These are phyloP conservation scores for Ictalurus furcatus DNA, from an alignment of 2,113 vertebrate species.

Conservation along the genomic window DNA sequence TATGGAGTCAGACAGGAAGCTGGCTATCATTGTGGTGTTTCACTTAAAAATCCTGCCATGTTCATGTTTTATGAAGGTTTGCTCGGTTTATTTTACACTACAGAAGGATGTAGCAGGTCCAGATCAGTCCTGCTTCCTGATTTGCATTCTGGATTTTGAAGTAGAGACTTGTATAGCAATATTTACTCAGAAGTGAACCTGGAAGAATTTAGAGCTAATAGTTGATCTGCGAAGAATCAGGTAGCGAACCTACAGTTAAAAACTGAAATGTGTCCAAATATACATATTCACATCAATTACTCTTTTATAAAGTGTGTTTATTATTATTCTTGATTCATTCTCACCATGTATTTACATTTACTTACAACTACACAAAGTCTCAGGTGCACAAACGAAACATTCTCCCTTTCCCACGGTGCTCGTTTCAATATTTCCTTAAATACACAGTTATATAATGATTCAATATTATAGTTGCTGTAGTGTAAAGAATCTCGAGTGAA, in stretches of 20 bases:
- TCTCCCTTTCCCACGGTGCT: no score
- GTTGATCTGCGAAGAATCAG: neutral
- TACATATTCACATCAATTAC: neutral
- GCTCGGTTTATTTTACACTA: neutral
- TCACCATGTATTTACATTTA: neutral
- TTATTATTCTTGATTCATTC: neutral
- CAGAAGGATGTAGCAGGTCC: neutral
- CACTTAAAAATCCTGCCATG: neutral
- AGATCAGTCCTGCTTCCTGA: neutral
- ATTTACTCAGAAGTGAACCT: neutral
- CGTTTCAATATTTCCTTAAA: no score
- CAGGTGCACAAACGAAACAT: no score
- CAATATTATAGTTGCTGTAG: neutral
- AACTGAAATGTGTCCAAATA: neutral
- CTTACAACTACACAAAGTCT: neutral
- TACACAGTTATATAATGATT: neutral
- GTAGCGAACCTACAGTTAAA: neutral
- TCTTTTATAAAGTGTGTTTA: neutral
- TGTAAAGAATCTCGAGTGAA: neutral
- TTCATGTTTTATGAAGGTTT: neutral
- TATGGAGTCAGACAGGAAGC: conserved; percentile 18
- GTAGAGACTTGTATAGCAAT: neutral
- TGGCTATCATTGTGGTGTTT: neutral
- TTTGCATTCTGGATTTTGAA: neutral
- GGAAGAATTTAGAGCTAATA: neutral